A percentile compares a stretch with the other conserved stretches of the same genome.
Conservation (phyloP, 2,888 invertebrate genomes). For the Gryllus longicercus region DNA sequence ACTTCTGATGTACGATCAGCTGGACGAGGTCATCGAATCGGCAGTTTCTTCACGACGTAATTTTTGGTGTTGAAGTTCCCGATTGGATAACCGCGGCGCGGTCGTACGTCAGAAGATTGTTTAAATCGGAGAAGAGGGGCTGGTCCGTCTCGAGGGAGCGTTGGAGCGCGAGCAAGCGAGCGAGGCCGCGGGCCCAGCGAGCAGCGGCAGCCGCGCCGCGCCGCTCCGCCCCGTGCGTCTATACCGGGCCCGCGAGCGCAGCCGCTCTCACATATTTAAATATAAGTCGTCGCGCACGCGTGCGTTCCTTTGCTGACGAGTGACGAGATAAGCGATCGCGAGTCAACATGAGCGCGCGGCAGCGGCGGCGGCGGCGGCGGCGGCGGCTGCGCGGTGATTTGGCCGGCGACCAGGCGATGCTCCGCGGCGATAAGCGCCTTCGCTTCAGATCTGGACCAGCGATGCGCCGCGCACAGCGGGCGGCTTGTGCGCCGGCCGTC, state of each 20-base stretch:
- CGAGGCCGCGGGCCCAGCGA: too few relatives aligned
- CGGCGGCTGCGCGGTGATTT: neutral
- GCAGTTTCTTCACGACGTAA: too few relatives aligned
- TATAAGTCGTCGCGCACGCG: constrained; percentile 7
- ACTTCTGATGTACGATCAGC: too few relatives aligned
- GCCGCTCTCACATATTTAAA: constrained; percentile 8
- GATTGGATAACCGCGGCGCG: too few relatives aligned
- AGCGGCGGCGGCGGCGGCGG: neutral
- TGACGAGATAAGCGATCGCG: constrained; percentile 8
- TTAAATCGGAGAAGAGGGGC: too few relatives aligned
- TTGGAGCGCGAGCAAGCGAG: too few relatives aligned
- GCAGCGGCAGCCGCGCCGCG: too few relatives aligned
- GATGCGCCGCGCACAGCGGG: neutral
- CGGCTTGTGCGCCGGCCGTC: neutral
- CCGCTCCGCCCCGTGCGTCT: neutral
- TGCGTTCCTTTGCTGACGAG: constrained; percentile 1
- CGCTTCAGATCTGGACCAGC: constrained; percentile 7
- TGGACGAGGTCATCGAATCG: too few relatives aligned
- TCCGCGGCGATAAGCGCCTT: neutral
- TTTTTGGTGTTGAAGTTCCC: too few relatives aligned
- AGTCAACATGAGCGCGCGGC: neutral
- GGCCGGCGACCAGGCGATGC: constrained; percentile 17
- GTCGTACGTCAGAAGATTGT: too few relatives aligned
- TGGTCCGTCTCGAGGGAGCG: too few relatives aligned
- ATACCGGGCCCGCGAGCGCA: neutral